Evolutionary conservation across 2,113 vertebrate species (phyloP), one percentile per base, ranked within the genome.

Genomic region (Podarcis raffonei): DNA sequence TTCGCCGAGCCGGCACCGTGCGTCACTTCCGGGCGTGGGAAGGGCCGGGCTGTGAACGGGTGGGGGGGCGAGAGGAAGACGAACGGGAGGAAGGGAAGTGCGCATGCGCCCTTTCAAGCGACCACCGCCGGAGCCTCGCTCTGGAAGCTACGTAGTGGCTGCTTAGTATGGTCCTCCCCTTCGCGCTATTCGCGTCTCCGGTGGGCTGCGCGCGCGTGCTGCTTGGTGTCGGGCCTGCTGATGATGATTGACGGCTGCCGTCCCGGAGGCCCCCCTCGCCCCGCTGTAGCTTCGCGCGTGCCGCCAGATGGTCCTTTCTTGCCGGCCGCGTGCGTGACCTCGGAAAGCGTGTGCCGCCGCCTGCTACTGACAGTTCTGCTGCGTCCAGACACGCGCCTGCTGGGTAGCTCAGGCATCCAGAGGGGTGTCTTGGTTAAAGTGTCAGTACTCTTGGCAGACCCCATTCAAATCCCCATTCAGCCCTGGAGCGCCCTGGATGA

Each of bases 1-100:
- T 94, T 89, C 92, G 93, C 90, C 90, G 84, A 86, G 85, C 88
- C 88, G 62, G 89, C 87, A 59, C n/a, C 0, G 22, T 39, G 68
- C 93, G 93, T 94, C 94, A 94, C 93, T 88, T 95, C 94, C 94
- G 92, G 68, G 1, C 13, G 16, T 7, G 65, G 39, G 37, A 8
- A 69, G 85, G 86, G 53, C 22, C 72, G 13, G 72, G 32, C 1
- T 84, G 39, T 91, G 82, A 42, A 30, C 78, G 80, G 57, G 53
- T 2, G 77, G 84, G 90, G 66, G 1, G 42, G 87, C 23, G 74
- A 69, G 48, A 48, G 48, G 91, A 84, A 75, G 3, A 53, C 3
- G 91, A 84, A 48, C 6, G 1, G 3, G n/a, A 23, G 57, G n/a
- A 57, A 20, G 59, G 13, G 1, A 7, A 3, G 5, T 0, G 72